Conservation (phyloP, 2,113 vertebrate species). For the Oplegnathus fasciatus region DNA sequence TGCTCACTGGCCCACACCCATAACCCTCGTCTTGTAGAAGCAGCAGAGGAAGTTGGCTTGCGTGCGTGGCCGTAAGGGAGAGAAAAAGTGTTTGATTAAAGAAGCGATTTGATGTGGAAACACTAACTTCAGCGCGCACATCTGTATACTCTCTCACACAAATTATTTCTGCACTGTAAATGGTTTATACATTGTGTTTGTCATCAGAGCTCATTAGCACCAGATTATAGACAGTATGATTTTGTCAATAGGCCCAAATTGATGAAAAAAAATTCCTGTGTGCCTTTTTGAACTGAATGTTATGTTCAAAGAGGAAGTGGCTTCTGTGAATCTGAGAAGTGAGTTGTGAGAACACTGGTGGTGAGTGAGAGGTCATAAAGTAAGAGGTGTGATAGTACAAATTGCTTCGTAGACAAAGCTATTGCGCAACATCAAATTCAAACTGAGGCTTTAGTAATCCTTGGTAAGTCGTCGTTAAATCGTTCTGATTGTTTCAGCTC, state of each 20-base stretch:
- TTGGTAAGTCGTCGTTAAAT: not conserved
- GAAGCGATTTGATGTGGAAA: not conserved
- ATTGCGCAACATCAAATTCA: not conserved
- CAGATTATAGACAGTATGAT: not conserved
- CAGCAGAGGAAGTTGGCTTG: not conserved
- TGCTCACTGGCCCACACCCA: not conserved
- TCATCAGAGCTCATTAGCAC: not conserved
- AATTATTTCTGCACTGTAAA: not conserved
- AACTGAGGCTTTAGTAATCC: not conserved
- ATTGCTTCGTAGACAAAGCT: not conserved
- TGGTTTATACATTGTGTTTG: not conserved
- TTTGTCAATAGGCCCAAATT: not conserved
- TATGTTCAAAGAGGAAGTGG: slow-evolving; percentile 21
- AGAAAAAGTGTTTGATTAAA: not conserved
- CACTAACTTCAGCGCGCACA: not conserved
- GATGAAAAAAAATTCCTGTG: not conserved
- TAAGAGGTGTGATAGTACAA: not conserved
- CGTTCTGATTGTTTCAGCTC: not conserved
- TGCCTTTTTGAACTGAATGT: not conserved
- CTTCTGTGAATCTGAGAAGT: slow-evolving; percentile 16
- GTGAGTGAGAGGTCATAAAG: not conserved
- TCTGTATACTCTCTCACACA: not conserved
- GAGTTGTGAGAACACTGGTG: not conserved
- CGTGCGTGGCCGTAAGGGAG: not conserved
- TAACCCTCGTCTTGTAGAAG: not conserved